These are phyloP conservation scores for Trogon surrucura DNA, from an alignment of 2,113 vertebrate genomes.

Conservation along the genomic window DNA sequence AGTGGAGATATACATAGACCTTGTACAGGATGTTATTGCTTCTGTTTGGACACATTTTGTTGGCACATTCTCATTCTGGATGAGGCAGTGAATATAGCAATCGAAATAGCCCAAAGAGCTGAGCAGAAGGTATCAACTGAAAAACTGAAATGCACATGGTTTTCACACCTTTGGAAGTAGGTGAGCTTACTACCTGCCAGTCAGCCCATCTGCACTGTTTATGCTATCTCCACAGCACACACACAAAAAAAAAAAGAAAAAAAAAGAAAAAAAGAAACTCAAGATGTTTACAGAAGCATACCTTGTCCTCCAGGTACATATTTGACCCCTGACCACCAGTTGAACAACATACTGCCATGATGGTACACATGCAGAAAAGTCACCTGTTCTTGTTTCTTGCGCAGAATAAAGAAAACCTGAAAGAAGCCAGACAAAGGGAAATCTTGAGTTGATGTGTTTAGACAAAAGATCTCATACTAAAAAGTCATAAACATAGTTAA, in stretches of 20 bases:
- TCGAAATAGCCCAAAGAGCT: neutral
- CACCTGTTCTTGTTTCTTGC: slow-evolving; percentile 82
- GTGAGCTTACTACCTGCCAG: neutral
- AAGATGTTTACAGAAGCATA: slow-evolving; percentile 17
- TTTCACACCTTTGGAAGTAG: slow-evolving; percentile 7
- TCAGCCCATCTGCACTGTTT: slow-evolving; percentile 1
- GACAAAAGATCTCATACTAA: neutral
- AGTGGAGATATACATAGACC: neutral
- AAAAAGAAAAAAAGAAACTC: neutral
- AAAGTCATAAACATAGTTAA: neutral
- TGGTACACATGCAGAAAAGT: slow-evolving; percentile 87
- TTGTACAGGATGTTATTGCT: neutral
- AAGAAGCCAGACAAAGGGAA: neutral
- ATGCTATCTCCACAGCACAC: neutral
- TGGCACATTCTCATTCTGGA: neutral
- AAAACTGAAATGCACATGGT: neutral
- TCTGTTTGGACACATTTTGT: neutral
- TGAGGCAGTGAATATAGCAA: neutral
- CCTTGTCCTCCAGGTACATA: slow-evolving; percentile 84
- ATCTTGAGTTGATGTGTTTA: neutral
- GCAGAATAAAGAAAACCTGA: slow-evolving; percentile 85
- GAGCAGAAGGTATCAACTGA: neutral
- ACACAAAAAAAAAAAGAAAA: neutral
- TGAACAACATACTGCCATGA: slow-evolving; percentile 84
- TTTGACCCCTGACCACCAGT: slow-evolving; percentile 83